Base-by-base conservation (phyloP, 2,113 vertebrate genomes). In the Sminthopsis crassicaudata region DNA sequence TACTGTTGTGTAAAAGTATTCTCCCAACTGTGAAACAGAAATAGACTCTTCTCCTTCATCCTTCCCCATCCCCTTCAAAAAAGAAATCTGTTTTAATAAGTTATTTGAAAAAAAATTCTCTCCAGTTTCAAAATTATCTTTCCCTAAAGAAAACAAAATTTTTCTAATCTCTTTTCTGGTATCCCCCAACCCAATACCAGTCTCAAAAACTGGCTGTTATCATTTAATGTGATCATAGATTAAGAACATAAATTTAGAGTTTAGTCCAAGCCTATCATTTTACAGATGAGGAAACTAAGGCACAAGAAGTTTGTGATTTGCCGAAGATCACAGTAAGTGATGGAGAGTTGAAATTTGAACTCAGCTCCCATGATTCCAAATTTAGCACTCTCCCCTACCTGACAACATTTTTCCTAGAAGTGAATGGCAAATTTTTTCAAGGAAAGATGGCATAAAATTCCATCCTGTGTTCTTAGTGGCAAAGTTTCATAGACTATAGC, bases 1-100 rank as follows among this genome's bases (percentile, higher is more conserved):
- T 52, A 94, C 90, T 91, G 91, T 16, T 90, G 91, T 48, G 48
- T 57, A 57, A 95, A 97, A 97, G 46, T 55, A 91, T 48, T 90
- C 52, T 27, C 0, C 30, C 2, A 26, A 0, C 3, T 95, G 52
- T 97, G 93, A 98, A 89, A 95, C 8, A 84, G 91, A 95, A 94
- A 10, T 0, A 2, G 14, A 76, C 4, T 12, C 30, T 76, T 67
- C 12, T n/a, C 67, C 16, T 76, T 76, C 67, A n/a, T 48, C 48
- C 6, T 48, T 76, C 36, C 1, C 36, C 67, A 19, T 76, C 25
- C 36, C 36, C 36, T 42, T 16, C n/a, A n/a, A 76, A 76, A 76
- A 76, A 22, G 89, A 52, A 1, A 22, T 42, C 90, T 46, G 0
- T 67, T 94, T 97, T 94, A 89, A 42, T 48, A 25, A 91, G 10